Conservation (phyloP, 2,797 vertebrate species). For the Sciurus vulgaris region DNA sequence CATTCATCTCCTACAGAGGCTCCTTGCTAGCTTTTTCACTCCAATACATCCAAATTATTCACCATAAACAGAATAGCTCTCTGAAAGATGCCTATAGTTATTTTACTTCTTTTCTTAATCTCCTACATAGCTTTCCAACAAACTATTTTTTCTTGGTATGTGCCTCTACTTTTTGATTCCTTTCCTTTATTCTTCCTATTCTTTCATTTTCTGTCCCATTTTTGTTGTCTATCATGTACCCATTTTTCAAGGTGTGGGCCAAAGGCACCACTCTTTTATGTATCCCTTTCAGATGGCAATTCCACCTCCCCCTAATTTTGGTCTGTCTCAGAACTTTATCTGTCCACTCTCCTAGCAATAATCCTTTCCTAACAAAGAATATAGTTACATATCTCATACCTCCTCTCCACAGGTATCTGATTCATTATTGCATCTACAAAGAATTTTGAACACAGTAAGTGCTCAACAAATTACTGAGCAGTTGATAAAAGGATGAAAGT, state of each 20-base stretch:
- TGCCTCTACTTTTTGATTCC: not conserved
- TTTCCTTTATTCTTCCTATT: not conserved
- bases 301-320: not conserved
- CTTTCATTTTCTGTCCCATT: not conserved
- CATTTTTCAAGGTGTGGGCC: not conserved
- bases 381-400: not conserved
- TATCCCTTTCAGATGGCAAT: not conserved
- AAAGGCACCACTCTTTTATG: not conserved
- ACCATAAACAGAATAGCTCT: not conserved
- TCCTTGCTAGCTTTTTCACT: not conserved
- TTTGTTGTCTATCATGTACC: not conserved
- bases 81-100: not conserved
- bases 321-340: not conserved
- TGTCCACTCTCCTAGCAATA: not conserved
- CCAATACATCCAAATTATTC: not conserved
- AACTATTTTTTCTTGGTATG: not conserved
- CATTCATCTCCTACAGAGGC: not conserved
- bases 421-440: not conserved
- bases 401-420: not conserved
- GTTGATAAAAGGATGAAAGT: not conserved
- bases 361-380: not conserved
- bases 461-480: not conserved
- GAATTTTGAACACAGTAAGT: not conserved
- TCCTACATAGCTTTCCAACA: not conserved
- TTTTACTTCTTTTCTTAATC: not conserved